Percentiles rank a stretch among this genome's conserved stretches.
These are phyloP conservation scores for Lepas anatifera DNA, from an alignment of 2,888 invertebrate genomes.

Conservation along the genomic window DNA sequence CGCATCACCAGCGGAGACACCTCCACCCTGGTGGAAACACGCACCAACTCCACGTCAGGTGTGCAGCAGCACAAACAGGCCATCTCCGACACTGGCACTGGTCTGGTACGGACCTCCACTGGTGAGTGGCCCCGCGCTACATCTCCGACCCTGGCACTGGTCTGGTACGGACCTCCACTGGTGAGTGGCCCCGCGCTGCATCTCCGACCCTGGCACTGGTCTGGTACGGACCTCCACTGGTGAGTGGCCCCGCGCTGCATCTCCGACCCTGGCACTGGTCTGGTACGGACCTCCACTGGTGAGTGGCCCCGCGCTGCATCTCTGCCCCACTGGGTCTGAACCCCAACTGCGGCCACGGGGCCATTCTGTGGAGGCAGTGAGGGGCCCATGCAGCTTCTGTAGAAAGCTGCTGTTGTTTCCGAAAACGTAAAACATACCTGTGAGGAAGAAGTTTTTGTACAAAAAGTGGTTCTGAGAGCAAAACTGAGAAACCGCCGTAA, in stretches of 20 bases:
- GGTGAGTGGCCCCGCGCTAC: background rate
- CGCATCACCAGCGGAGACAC: background rate
- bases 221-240: background rate
- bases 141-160: background rate
- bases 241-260: background rate
- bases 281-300: background rate
- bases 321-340: no score
- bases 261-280: background rate
- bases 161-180: background rate
- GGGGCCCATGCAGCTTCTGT: no score
- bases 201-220: background rate
- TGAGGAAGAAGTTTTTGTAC: no score
- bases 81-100: background rate
- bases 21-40: background rate
- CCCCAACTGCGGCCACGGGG: no score
- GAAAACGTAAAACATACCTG: no score
- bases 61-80: background rate
- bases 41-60: background rate
- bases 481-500: no score
- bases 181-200: background rate
- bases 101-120: background rate
- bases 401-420: no score
- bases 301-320: background rate
- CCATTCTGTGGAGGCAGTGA: no score
- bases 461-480: no score